phyloP scores from a whole-genome alignment of 64 coral and sea anemone genomes.

The Pachyseris speciosa region DNA sequence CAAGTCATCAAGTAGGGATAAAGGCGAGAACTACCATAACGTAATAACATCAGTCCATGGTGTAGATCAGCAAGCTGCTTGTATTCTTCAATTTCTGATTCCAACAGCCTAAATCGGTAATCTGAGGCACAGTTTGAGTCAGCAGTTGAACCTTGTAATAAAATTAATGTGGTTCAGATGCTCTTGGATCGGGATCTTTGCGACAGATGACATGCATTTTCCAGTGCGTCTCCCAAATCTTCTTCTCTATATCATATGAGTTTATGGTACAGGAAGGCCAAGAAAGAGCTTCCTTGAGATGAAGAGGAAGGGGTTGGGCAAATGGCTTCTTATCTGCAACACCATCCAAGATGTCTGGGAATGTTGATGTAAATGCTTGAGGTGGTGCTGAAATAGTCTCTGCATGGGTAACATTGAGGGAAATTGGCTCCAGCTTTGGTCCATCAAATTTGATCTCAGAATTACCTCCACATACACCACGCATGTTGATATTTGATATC shows the following conservation, averaged over 20 bases:
- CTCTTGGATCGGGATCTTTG: constrained; percentile 73
- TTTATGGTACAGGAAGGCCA: constrained; percentile 14
- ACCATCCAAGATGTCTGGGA: constrained; percentile 47
- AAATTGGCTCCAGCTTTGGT: constrained; percentile 63
- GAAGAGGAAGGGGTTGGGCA: neutral
- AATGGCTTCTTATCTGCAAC: constrained; percentile 26
- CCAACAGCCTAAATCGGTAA: constrained; percentile 63
- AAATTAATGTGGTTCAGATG: neutral
- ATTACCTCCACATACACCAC: constrained; percentile 50
- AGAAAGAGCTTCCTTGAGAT: too few relatives aligned
- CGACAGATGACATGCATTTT: constrained; percentile 52
- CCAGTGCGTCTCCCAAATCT: constrained; percentile 72
- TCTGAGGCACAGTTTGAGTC: constrained; percentile 43
- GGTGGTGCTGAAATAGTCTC: constrained; percentile 66
- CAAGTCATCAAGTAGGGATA: too few relatives aligned
- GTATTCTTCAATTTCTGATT: constrained; percentile 33
- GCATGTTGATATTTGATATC: too few relatives aligned
- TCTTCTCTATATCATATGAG: constrained; percentile 53
- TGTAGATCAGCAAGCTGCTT: constrained; percentile 59
- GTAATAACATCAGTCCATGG: constrained; percentile 71
- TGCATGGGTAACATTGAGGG: constrained; percentile 60
- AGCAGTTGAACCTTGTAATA: constrained; percentile 11
- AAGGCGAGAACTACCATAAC: too few relatives aligned
- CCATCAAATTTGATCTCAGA: constrained; percentile 63
- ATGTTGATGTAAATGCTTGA: constrained; percentile 7